Evolutionary conservation across 2,797 vertebrate genomes (phyloP).

Genomic region (Leuciscus waleckii): DNA sequence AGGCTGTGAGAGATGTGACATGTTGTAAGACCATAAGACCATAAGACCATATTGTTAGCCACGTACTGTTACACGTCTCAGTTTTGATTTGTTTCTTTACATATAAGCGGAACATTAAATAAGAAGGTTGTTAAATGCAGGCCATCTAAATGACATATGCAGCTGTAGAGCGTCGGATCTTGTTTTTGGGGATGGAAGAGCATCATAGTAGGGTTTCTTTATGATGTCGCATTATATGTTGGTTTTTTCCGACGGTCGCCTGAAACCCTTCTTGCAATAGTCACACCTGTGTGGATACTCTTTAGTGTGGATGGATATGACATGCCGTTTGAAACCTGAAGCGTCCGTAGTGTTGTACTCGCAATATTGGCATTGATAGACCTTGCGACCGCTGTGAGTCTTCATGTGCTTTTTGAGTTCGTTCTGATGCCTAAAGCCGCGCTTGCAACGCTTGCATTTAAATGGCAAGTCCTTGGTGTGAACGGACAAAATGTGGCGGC

Average conservation of each 20-base stretch:
- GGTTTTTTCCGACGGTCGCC: slow-evolving; percentile 96
- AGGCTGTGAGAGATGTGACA: slow-evolving; percentile 64
- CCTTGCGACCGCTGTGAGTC: slow-evolving; percentile 96
- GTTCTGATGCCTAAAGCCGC: slow-evolving; percentile 91
- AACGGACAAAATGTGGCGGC: slow-evolving; percentile 95
- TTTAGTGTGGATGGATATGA: slow-evolving; percentile 98
- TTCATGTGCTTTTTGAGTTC: slow-evolving; percentile 99
- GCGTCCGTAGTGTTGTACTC: slow-evolving; percentile 98
- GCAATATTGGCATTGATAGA: slow-evolving; percentile 98
- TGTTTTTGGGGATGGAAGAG: slow-evolving; percentile 17
- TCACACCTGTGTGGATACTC: slow-evolving; percentile 98
- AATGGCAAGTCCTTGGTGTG: slow-evolving; percentile 94
- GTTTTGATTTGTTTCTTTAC: slow-evolving; percentile 53
- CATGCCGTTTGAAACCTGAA: slow-evolving; percentile 96
- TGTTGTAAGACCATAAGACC: background rate
- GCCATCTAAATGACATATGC: background rate
- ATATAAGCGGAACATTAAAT: slow-evolving; percentile 82
- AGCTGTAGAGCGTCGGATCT: slow-evolving; percentile 13
- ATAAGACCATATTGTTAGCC: slow-evolving; percentile 48
- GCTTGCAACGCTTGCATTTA: slow-evolving; percentile 93
- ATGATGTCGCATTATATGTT: slow-evolving; percentile 98
- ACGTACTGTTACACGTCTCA: slow-evolving; percentile 58
- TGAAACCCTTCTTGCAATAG: slow-evolving; percentile 97
- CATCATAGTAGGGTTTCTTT: slow-evolving; percentile 88
- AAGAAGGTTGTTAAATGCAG: slow-evolving; percentile 47